These are phyloP conservation scores for Herpetotheres cachinnans DNA, from an alignment of 2,113 vertebrate genomes.

Conservation along the genomic window DNA sequence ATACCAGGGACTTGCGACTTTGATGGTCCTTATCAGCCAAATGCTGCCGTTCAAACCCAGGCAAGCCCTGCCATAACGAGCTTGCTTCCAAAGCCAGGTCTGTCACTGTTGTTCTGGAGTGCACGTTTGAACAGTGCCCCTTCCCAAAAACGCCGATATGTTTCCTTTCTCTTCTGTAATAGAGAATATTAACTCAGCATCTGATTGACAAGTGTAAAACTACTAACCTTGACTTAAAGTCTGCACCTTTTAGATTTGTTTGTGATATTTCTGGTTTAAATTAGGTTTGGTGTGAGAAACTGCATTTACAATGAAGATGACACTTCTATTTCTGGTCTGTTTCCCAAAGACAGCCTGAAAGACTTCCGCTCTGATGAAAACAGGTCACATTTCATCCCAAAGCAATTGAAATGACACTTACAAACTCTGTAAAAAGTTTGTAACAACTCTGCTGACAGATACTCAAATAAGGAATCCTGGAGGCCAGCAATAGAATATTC, in stretches of 20 bases:
- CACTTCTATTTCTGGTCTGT: not conserved
- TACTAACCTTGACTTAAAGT: not conserved
- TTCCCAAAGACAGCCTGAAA: conserved; percentile 2
- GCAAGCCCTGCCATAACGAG: not conserved
- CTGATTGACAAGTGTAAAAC: not conserved
- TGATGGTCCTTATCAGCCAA: not conserved
- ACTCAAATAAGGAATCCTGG: not conserved
- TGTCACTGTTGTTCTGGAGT: not conserved
- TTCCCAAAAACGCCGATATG: not conserved
- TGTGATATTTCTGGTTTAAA: conserved; percentile 29
- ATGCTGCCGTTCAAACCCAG: rapidly evolving
- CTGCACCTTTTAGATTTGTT: not conserved
- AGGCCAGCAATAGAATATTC: not conserved
- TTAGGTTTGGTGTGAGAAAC: not conserved
- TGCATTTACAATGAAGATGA: not conserved
- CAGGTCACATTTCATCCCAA: not conserved
- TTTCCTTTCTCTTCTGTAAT: not conserved
- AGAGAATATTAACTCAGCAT: not conserved
- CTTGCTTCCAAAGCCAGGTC: not conserved
- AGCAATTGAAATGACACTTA: not conserved
- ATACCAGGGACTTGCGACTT: not conserved
- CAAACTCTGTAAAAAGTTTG: not conserved
- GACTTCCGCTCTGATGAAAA: not conserved
- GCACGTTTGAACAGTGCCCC: not conserved
- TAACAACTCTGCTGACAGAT: not conserved